Evolutionary conservation across 2,797 vertebrate species (phyloP), one percentile per base, ranked within the genome.

Genomic region (Gobionotothen gibberifrons): DNA sequence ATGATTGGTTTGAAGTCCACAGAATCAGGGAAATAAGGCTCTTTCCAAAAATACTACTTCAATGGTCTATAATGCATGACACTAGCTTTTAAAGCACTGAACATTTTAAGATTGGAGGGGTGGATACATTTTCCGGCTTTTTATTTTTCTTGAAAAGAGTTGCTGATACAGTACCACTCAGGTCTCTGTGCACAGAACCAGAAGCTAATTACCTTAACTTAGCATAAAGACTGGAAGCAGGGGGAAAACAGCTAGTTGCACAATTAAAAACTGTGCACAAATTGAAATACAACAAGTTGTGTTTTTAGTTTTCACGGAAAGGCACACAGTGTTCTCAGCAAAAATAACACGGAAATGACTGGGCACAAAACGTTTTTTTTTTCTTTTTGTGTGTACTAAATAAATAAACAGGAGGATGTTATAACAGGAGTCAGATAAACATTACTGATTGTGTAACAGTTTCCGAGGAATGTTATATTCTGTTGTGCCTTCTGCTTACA

Each of bases 401-500:
- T 11, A 43, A 43, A 43, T 9, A 43, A 43, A 43, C 42, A 43
- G 32, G 32, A 36, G 32, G 32, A 36, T 7, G 32, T 36, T 36
- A 36, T 36, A 61, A 53, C 21, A 74, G 15, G 29, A 66, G 13
- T 58, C 36, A 51, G 52, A 9, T 55, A 19, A 71, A 67, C 11
- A 64, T 39, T 17, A 32, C n/a, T 21, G 3, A 47, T 58, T 67
- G 53, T 69, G 39, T 56, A 51, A 54, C 21, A 58, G 1, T 48
- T 13, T 36, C 1, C 1, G 12, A 36, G 1, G 1, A 67, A 43
- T 2, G 1, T 55, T 36, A 17, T n/a, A 7, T 74, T 78, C 13
- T 58, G 36, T 7, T 65, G 22, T 79, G 42, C 63, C 46, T 58
- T 76, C 44, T 87, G 63, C 90, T 89, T 92, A 56, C 93, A 99